These are phyloP conservation scores for Drosophila kurseongensis DNA, from an alignment of 1,140 invertebrate genomes.

Conservation along the genomic window DNA sequence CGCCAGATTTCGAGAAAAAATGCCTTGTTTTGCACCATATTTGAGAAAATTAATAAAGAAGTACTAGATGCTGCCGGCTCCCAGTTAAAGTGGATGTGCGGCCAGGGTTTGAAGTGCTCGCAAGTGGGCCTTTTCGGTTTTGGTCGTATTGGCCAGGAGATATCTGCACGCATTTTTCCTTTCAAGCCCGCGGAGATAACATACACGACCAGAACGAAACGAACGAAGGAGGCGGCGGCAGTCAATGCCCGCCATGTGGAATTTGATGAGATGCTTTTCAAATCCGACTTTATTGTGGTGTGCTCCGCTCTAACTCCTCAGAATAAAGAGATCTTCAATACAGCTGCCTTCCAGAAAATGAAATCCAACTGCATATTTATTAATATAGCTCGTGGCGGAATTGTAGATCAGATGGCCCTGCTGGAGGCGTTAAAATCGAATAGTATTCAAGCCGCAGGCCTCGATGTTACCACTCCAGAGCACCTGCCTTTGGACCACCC, in stretches of 20 bases:
- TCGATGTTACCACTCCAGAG: slow-evolving; percentile 98
- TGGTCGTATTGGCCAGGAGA: slow-evolving; percentile 92
- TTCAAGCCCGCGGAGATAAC: slow-evolving; percentile 91
- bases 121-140: slow-evolving; percentile 95
- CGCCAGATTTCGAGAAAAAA: slow-evolving; percentile 89
- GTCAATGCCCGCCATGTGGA: slow-evolving; percentile 89
- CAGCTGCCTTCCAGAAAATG: slow-evolving; percentile 91
- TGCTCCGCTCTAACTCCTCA: slow-evolving; percentile 90
- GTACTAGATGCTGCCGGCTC: slow-evolving; percentile 90
- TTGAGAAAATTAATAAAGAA: slow-evolving; percentile 93
- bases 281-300: slow-evolving; percentile 93
- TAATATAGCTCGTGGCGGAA: slow-evolving; percentile 92
- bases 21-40: slow-evolving; percentile 92
- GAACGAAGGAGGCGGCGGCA: slow-evolving; percentile 86
- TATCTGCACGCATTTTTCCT: slow-evolving; percentile 89
- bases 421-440: slow-evolving; percentile 89
- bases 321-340: slow-evolving; percentile 91
- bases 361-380: slow-evolving; percentile 93
- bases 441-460: slow-evolving; percentile 89
- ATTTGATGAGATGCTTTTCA: slow-evolving; percentile 89
- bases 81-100: slow-evolving; percentile 95
- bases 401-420: slow-evolving; percentile 92
- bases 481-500: slow-evolving; percentile 93
- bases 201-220: slow-evolving; percentile 89
- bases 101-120: slow-evolving; percentile 91